Conservation (phyloP, 2,888 invertebrate species). For the Pachliopta kotzebuea region DNA sequence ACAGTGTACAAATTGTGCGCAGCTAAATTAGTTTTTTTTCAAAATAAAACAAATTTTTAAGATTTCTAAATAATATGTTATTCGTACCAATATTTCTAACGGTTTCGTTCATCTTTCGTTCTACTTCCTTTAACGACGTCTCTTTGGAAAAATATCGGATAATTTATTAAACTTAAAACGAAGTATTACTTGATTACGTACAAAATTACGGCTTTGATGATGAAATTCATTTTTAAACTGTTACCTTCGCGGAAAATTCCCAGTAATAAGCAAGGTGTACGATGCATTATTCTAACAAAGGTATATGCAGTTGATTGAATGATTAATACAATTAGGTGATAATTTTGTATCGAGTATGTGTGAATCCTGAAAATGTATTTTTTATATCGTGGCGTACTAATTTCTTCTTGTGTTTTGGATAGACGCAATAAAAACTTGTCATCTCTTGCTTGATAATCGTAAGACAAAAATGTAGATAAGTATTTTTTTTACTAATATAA, state of each 20-base stretch:
- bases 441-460: too few species aligned
- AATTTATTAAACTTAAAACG: neutral
- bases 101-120: too few species aligned
- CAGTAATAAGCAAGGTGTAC: neutral
- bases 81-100: too few species aligned
- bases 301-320: neutral
- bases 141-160: neutral
- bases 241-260: neutral
- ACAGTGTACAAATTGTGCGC: too few species aligned
- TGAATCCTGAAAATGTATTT: neutral
- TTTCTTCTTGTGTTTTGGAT: too few species aligned
- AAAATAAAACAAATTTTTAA: too few species aligned
- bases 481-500: too few species aligned
- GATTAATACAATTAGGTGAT: slow-evolving; percentile 1
- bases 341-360: neutral
- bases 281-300: slow-evolving; percentile 6
- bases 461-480: too few species aligned
- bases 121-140: neutral
- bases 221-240: neutral
- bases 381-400: too few species aligned
- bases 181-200: neutral
- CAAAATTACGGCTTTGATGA: neutral
- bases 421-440: too few species aligned
- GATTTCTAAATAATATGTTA: too few species aligned
- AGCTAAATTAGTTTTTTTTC: too few species aligned